Conservation (phyloP, 2,797 vertebrate species). For the Hydrophis major region DNA sequence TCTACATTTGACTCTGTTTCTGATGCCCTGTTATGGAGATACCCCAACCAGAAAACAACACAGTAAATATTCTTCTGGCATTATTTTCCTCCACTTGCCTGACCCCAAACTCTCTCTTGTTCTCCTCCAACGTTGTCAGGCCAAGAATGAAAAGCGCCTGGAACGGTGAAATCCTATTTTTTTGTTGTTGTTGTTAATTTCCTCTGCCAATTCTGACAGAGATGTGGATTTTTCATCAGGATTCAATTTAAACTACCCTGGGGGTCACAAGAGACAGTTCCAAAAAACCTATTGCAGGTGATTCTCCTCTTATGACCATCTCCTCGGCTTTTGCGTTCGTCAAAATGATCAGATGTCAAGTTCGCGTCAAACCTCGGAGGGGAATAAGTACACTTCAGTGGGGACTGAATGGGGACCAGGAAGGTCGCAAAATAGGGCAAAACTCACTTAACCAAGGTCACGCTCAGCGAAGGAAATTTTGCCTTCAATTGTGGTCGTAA, state of each 20-base stretch:
- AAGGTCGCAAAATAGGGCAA: background rate
- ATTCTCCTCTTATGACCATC: background rate
- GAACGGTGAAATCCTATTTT: background rate
- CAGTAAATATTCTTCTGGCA: background rate
- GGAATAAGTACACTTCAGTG: background rate
- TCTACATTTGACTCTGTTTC: background rate
- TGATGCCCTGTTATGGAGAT: background rate
- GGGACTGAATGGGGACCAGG: background rate
- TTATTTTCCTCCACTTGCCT: background rate
- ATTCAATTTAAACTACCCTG: background rate
- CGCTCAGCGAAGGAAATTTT: background rate
- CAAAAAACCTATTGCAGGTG: background rate
- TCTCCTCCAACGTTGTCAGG: background rate
- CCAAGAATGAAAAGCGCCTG: background rate
- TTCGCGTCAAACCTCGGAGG: background rate
- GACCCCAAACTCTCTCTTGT: background rate
- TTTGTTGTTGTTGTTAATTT: background rate
- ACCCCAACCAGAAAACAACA: background rate
- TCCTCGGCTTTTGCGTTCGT: too few relatives aligned
- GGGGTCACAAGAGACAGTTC: background rate
- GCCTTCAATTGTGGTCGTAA: too few relatives aligned
- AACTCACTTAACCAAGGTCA: background rate
- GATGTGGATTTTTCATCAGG: background rate
- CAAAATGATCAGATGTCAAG: background rate
- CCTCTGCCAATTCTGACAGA: background rate